A percentile compares a stretch with the other conserved stretches of the same genome.
These are phyloP conservation scores for Drosophila subsilvestris DNA, from an alignment of 2,888 invertebrate species.

Conservation along the genomic window DNA sequence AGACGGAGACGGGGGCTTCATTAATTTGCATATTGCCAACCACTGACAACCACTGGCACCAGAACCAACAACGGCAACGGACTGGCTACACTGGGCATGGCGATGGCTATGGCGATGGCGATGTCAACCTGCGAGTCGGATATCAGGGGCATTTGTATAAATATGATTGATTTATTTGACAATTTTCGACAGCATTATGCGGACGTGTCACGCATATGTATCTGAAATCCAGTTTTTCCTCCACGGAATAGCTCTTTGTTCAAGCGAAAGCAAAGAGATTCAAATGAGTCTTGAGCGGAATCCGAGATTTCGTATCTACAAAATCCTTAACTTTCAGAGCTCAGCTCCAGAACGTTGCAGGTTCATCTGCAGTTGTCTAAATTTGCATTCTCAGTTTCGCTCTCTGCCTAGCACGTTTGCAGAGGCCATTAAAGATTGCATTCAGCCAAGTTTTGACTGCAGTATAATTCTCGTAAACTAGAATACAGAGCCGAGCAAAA, in stretches of 20 bases:
- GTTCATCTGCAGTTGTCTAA: conserved; percentile 12
- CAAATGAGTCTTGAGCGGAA: conserved; percentile 10
- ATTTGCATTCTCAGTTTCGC: conserved; percentile 59
- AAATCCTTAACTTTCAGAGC: not conserved
- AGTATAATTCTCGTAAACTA: conserved; percentile 40
- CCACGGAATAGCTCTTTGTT: conserved; percentile 1
- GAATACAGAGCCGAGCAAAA: conserved; percentile 28
- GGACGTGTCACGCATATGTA: conserved; percentile 71
- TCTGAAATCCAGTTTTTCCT: conserved; percentile 27
- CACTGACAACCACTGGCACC: conserved; percentile 21
- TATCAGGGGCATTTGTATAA: conserved; percentile 79
- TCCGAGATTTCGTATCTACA: conserved; percentile 2
- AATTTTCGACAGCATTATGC: conserved; percentile 78
- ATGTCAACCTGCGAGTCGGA: conserved; percentile 44
- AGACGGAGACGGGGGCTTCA: conserved; percentile 16
- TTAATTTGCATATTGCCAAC: conserved; percentile 50
- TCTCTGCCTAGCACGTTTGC: not conserved
- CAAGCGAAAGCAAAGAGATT: not conserved
- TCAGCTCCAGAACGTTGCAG: not conserved
- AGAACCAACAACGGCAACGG: conserved; percentile 13
- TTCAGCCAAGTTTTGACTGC: conserved; percentile 69
- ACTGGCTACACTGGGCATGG: not conserved
- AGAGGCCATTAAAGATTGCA: conserved; percentile 35
- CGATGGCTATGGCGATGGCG: not conserved
- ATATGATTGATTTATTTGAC: conserved; percentile 83